These are phyloP conservation scores for Synanthedon myopaeformis DNA, from an alignment of 2,888 invertebrate genomes.

Conservation along the genomic window DNA sequence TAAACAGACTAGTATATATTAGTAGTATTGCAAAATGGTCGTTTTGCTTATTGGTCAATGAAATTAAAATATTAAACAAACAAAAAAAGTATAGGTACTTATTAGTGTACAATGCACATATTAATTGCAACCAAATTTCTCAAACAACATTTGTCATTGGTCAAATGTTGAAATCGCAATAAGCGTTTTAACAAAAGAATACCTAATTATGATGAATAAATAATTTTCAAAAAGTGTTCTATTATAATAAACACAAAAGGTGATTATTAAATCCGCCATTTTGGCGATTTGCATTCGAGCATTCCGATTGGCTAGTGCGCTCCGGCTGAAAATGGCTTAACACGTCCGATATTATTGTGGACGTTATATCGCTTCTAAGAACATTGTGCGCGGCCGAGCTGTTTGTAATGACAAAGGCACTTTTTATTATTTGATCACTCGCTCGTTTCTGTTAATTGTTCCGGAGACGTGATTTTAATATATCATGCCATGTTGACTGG, in stretches of 20 bases:
- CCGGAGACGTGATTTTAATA: constrained; percentile 65
- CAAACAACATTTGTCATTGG: too few relatives aligned
- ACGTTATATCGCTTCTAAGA: constrained; percentile 45
- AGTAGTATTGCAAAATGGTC: too few relatives aligned
- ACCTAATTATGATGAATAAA: too few relatives aligned
- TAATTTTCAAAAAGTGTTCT: too few relatives aligned
- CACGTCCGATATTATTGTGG: constrained; percentile 27
- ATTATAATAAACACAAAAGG: not conserved
- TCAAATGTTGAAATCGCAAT: too few relatives aligned
- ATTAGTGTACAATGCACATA: too few relatives aligned
- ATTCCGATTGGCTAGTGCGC: constrained; percentile 1
- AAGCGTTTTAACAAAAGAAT: too few relatives aligned
- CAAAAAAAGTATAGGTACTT: too few relatives aligned
- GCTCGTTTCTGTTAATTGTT: constrained; percentile 64
- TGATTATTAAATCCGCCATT: constrained; percentile 27
- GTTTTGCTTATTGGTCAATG: too few relatives aligned
- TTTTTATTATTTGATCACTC: constrained; percentile 65
- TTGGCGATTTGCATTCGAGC: constrained; percentile 19
- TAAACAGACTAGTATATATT: too few relatives aligned
- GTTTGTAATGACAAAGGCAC: constrained; percentile 60
- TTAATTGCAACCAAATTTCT: too few relatives aligned
- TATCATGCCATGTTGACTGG: constrained; percentile 59
- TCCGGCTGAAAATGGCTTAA: constrained; percentile 18
- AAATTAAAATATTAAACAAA: too few relatives aligned
- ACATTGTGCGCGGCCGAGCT: constrained; percentile 27